Conservation (phyloP, 2,797 vertebrate species). For the Helostoma temminkii region DNA sequence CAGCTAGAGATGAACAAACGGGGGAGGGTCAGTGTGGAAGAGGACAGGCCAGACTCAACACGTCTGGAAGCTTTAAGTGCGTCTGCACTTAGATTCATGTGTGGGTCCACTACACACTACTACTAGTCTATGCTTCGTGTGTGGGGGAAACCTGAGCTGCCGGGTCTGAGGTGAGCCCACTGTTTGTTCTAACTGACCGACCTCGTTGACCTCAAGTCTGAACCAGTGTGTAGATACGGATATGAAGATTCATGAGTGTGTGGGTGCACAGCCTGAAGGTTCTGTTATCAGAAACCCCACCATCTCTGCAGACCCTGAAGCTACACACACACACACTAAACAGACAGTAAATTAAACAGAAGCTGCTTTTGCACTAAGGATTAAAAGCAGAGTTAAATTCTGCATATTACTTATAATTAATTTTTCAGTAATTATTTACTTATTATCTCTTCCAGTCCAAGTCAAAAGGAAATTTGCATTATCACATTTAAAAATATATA, state of each 20-base stretch:
- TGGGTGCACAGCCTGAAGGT: background rate
- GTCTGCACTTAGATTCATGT: background rate
- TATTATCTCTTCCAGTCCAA: too few relatives aligned
- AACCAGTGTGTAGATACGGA: background rate
- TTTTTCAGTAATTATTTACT: too few relatives aligned
- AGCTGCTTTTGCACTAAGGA: too few relatives aligned
- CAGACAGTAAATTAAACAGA: too few relatives aligned
- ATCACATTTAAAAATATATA: too few relatives aligned
- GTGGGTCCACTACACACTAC: conserved; percentile 11
- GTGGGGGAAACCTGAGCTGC: conserved; percentile 73
- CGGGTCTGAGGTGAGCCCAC: conserved; percentile 43
- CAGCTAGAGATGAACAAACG: conserved; percentile 33
- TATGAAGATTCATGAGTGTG: background rate
- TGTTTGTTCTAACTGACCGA: conserved; percentile 72
- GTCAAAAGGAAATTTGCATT: too few relatives aligned
- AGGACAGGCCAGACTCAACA: conserved; percentile 78
- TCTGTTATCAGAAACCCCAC: conserved; percentile 51
- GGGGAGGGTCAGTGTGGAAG: conserved; percentile 73
- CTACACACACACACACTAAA: background rate
- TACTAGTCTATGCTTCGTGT: conserved; percentile 37
- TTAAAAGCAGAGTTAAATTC: too few relatives aligned
- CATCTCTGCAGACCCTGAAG: conserved; percentile 13
- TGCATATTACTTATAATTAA: too few relatives aligned
- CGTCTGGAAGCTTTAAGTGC: conserved; percentile 55
- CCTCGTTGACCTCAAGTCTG: conserved; percentile 65